Evolutionary conservation across 2,888 invertebrate species (phyloP), one percentile per base, ranked within the genome.

Genomic region (Lithodes maja): DNA sequence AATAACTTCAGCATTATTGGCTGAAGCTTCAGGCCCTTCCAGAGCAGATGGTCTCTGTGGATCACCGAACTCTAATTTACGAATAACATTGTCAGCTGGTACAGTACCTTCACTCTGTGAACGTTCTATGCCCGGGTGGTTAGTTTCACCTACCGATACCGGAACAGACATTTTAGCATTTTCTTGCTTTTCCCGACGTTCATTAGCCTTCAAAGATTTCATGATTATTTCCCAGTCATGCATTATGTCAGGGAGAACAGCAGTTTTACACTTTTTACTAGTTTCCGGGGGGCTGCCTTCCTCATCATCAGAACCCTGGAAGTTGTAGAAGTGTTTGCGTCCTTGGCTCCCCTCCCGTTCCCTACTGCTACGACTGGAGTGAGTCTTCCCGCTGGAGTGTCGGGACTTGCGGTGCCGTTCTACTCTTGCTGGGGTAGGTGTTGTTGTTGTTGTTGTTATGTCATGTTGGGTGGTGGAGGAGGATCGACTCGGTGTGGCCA

Each of bases 171-270:
- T 69, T 54, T 87, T 87, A 15, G 69, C 68, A 15, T 54, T 79
- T 53, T 89, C 88, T n/a, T 80, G 85, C 55, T 89, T 89, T 80
- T 89, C 88, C 33, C 85, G 75, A n/a, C 88, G 84, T 17, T 89
- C 88, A 75, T 84, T 89, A 33, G 88, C 88, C 61, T 89, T 89
- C 1, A 91, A 80, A 33, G 89, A 89, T 75, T 91, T 91, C 7
- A 91, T 88, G 80, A 91, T 91, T 84, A 91, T 91, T 81, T 91
- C 91, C 91, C 91, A 91, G 85, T 91, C 91, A 69, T 90, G 90
- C 87, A 91, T 90, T 17, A 91, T 91, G 80, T 91, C 91, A 49
- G 90, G 91, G 7, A 91, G 83, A 69, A 85, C 85, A 49, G 79
- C 74, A n/a, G 85, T 74, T 9, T 80, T 87, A 50, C 55, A 83